A percentile compares a stretch with the other conserved stretches of the same genome.
phyloP scores from a whole-genome alignment of 2,113 vertebrate species.

The Urocitellus parryii region DNA sequence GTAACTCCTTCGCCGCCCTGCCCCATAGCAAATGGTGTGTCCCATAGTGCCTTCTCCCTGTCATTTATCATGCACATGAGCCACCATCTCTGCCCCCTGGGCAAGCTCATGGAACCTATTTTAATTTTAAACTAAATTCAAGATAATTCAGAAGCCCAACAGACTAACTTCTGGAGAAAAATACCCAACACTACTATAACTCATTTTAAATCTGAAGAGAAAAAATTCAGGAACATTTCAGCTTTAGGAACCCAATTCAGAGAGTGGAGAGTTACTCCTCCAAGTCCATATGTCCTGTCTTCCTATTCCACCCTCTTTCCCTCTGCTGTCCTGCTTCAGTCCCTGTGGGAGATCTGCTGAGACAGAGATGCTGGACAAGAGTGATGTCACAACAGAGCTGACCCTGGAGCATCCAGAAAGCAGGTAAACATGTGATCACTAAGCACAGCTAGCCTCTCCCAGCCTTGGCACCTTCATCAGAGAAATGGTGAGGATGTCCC shows the following conservation, averaged over 20 bases:
- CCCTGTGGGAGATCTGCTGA: background rate
- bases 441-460: background rate
- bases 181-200: background rate
- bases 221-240: background rate
- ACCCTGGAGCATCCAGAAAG: background rate
- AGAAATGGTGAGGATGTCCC: background rate
- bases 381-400: accelerated
- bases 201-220: slow-evolving; percentile 28
- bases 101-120: background rate
- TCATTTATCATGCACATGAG: background rate
- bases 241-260: background rate
- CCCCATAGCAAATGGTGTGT: background rate
- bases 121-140: slow-evolving; percentile 55
- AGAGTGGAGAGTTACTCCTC: background rate
- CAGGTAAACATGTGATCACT: background rate
- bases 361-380: background rate
- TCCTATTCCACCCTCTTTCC: background rate
- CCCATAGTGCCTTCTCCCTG: background rate
- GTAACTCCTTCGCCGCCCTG: background rate
- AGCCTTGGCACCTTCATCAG: background rate
- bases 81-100: background rate
- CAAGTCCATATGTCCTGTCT: accelerated
- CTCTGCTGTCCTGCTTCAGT: background rate
- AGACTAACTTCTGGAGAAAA: background rate
- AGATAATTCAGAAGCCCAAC: slow-evolving; percentile 34